These are phyloP conservation scores for Cephus cinctus DNA, from an alignment of 1,140 invertebrate species.

Conservation along the genomic window DNA sequence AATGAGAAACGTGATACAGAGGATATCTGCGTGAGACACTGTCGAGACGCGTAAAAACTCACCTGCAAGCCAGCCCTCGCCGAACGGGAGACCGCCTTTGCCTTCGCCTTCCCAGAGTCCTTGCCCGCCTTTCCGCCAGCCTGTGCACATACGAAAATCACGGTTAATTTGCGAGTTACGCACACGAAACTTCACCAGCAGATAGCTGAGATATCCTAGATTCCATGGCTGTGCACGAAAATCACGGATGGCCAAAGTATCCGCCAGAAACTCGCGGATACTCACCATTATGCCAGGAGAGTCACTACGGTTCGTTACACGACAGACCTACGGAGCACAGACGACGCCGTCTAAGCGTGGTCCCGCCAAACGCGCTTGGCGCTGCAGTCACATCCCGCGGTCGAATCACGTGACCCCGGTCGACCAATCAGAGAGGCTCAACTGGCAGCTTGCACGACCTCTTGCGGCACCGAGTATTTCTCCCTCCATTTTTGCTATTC, in stretches of 20 bases:
- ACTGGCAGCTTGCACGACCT: background rate
- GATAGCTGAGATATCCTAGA: constrained; percentile 22
- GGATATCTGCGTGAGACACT: too few species aligned
- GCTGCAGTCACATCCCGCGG: constrained; percentile 34
- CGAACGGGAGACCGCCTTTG: constrained; percentile 97
- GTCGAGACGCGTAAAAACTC: constrained; percentile 47
- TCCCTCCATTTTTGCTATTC: too few species aligned
- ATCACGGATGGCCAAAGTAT: constrained; percentile 38
- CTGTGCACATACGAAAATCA: constrained; percentile 58
- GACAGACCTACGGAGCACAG: constrained; percentile 32
- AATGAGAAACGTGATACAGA: constrained; percentile 6
- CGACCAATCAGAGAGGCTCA: constrained; percentile 33
- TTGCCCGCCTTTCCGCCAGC: constrained; percentile 99
- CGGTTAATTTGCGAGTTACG: constrained; percentile 48
- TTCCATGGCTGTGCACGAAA: constrained; percentile 21
- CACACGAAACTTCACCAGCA: constrained; percentile 50
- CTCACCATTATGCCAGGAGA: constrained; percentile 52
- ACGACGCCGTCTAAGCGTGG: constrained; percentile 42
- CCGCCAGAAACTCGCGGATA: constrained; percentile 52
- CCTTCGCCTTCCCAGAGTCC: constrained; percentile 99
- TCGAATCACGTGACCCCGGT: constrained; percentile 33
- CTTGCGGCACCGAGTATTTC: background rate
- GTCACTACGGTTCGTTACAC: constrained; percentile 38
- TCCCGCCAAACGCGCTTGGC: constrained; percentile 52
- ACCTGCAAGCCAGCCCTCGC: constrained; percentile 97